phyloP scores from a whole-genome alignment of 2,888 invertebrate genomes.

The Criorhina ranunculi region DNA sequence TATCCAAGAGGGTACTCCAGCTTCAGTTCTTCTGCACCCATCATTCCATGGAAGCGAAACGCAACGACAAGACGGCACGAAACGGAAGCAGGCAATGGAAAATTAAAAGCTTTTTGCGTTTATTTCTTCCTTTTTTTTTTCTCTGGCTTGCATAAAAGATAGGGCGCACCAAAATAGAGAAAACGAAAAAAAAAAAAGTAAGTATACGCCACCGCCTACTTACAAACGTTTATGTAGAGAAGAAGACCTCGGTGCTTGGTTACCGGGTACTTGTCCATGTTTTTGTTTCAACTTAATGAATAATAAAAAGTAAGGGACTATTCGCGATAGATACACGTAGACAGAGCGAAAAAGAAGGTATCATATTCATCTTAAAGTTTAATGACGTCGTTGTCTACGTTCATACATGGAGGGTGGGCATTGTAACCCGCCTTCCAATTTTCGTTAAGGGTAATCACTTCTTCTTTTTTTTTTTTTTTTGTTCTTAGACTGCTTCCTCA shows the following conservation, averaged over 20 bases:
- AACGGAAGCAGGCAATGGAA: slow-evolving; percentile 73
- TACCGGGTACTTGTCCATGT: slow-evolving; percentile 73
- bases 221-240: slow-evolving; percentile 53
- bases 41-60: slow-evolving; percentile 34
- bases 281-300: slow-evolving; percentile 75
- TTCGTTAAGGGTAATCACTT: slow-evolving; percentile 70
- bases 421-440: slow-evolving; percentile 39
- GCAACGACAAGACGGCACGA: slow-evolving; percentile 60
- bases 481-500: slow-evolving; percentile 11
- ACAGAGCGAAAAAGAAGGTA: slow-evolving; percentile 14
- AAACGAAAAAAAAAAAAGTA: slow-evolving; percentile 13
- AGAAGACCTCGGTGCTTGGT: slow-evolving; percentile 43
- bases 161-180: slow-evolving; percentile 50
- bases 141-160: slow-evolving; percentile 44
- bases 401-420: slow-evolving; percentile 2
- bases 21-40: slow-evolving; percentile 12
- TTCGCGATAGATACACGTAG: not conserved
- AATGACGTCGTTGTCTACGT: slow-evolving; percentile 56
- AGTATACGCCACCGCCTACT: slow-evolving; percentile 39
- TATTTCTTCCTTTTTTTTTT: slow-evolving; percentile 28
- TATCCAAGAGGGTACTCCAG: slow-evolving; percentile 61
- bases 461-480: slow-evolving; percentile 26
- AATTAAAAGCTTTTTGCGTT: slow-evolving; percentile 75
- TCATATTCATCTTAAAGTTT: slow-evolving; percentile 72
- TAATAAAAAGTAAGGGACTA: slow-evolving; percentile 72